Percentiles rank a stretch among this genome's conserved stretches.
phyloP scores from a whole-genome alignment of 2,797 vertebrate genomes.

The Malacoraja senta region DNA sequence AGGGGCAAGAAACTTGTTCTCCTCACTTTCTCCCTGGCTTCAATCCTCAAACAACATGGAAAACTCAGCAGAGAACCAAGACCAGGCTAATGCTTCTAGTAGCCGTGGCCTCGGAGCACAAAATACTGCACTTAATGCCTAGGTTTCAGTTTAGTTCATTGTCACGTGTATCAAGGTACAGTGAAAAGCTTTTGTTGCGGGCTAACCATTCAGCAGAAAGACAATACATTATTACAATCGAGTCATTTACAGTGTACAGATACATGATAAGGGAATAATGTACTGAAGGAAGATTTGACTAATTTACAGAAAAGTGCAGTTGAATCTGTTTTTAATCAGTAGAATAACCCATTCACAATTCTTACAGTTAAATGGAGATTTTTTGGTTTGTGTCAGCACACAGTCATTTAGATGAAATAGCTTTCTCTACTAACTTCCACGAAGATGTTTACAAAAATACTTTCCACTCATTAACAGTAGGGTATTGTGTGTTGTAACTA shows the following conservation, averaged over 20 bases:
- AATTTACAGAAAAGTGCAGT: background rate
- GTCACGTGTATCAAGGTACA: no score
- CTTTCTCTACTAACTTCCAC: background rate
- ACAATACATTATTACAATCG: no score
- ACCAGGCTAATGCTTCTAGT: background rate
- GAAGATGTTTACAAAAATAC: background rate
- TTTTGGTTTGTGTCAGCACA: background rate
- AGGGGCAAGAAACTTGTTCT: background rate
- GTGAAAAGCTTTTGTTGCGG: no score
- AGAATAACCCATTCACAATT: background rate
- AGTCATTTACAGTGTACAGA: no score
- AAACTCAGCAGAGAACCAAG: background rate
- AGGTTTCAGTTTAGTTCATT: no score
- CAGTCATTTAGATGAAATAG: background rate
- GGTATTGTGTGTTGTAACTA: no score
- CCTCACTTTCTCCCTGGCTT: background rate
- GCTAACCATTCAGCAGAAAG: no score
- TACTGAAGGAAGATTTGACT: background rate
- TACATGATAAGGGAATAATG: no score
- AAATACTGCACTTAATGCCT: background rate
- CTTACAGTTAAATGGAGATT: background rate
- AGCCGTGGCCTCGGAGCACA: background rate
- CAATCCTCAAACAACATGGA: background rate
- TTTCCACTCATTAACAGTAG: background rate
- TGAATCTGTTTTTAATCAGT: background rate